These are phyloP conservation scores for Acanthurus tractus DNA, from an alignment of 2,797 vertebrate species.

Conservation along the genomic window DNA sequence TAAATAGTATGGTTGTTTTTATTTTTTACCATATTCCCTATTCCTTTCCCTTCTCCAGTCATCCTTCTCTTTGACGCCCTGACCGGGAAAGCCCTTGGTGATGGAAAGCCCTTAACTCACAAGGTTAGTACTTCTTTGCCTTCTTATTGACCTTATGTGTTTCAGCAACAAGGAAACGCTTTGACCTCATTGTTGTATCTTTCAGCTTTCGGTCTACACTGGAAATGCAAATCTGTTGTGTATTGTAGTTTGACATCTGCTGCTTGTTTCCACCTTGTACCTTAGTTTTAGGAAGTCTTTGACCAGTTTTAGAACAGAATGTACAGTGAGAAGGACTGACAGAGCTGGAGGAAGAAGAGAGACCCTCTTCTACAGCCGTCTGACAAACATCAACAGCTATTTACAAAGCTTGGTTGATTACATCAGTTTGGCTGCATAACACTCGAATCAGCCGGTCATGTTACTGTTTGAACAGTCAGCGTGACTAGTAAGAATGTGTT, in stretches of 20 bases:
- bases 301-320: neutral
- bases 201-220: neutral
- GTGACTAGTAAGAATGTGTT: neutral
- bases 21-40: neutral
- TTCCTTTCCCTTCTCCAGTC: conserved; percentile 76
- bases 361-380: neutral
- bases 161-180: conserved; percentile 15
- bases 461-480: neutral
- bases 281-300: neutral
- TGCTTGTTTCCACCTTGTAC: no score
- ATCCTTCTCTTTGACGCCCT: conserved; percentile 93
- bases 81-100: conserved; percentile 91
- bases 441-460: neutral
- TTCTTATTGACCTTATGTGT: neutral
- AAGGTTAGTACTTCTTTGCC: conserved; percentile 85
- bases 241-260: neutral
- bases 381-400: neutral
- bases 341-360: neutral
- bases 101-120: conserved; percentile 93
- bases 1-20: conserved; percentile 1
- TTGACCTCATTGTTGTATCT: neutral
- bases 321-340: neutral
- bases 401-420: neutral
- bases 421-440: neutral
- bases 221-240: neutral